A percentile compares a stretch with the other conserved stretches of the same genome.
Evolutionary conservation across 1,140 invertebrate genomes (phyloP).

Genomic region (Cydia fagiglandana): DNA sequence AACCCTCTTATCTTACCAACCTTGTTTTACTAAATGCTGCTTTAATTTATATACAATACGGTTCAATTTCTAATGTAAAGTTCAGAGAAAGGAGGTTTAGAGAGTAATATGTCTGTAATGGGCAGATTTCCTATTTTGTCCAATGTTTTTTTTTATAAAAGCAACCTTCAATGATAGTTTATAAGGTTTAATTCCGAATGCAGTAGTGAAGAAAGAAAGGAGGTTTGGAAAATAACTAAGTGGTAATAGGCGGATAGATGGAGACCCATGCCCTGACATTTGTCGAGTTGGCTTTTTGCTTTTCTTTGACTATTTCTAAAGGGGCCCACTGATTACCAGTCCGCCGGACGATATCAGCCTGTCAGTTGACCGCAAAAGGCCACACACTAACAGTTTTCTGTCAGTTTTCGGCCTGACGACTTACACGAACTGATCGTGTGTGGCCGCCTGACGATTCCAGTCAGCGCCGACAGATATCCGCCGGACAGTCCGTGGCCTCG

Average conservation of each 20-base stretch:
- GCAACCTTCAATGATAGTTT: background rate
- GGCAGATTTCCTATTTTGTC: background rate
- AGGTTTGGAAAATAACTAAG: background rate
- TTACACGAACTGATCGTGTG: too few species aligned
- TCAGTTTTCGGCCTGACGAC: too few species aligned
- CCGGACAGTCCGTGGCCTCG: too few species aligned
- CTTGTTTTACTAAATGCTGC: background rate
- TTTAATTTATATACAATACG: background rate
- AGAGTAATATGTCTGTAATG: background rate
- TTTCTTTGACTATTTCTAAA: slow-evolving; percentile 7
- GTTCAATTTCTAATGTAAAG: background rate
- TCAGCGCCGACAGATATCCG: too few species aligned
- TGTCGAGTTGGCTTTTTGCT: slow-evolving; percentile 43
- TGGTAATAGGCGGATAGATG: slow-evolving; percentile 69
- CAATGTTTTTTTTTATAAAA: background rate
- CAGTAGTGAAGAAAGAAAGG: background rate
- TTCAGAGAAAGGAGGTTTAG: background rate
- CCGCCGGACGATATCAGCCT: too few species aligned
- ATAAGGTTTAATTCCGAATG: background rate
- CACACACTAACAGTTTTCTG: too few species aligned
- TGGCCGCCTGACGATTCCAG: too few species aligned
- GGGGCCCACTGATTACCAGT: too few species aligned
- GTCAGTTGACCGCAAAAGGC: too few species aligned
- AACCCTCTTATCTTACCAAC: background rate
- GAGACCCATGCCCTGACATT: slow-evolving; percentile 56